These are phyloP conservation scores for Digitonthophagus gazella DNA, from an alignment of 2,888 invertebrate genomes.

Conservation along the genomic window DNA sequence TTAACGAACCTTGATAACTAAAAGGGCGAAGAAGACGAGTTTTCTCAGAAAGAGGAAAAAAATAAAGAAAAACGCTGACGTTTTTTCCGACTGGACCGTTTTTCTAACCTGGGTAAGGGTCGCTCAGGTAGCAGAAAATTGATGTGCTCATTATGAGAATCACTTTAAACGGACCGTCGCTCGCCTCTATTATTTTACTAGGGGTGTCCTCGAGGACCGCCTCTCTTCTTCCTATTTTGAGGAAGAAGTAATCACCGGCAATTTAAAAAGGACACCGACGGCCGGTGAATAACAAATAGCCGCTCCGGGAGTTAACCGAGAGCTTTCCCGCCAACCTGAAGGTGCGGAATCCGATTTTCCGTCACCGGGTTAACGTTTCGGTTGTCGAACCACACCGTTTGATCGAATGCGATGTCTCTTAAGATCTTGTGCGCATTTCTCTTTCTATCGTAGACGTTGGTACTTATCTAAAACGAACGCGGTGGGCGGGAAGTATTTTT, in stretches of 20 bases:
- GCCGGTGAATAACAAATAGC: not conserved
- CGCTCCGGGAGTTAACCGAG: not conserved
- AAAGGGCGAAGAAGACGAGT: not conserved
- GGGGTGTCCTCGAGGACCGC: not conserved
- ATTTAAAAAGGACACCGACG: not conserved
- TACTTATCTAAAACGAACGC: not conserved
- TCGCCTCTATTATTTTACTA: not conserved
- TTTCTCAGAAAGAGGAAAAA: not conserved
- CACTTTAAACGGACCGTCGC: not conserved
- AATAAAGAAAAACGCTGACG: not conserved
- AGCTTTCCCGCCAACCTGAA: not conserved
- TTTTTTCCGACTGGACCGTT: not conserved
- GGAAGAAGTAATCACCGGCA: not conserved
- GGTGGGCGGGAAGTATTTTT: not conserved
- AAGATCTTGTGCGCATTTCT: not conserved
- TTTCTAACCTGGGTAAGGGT: not conserved
- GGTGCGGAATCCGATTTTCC: not conserved
- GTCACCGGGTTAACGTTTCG: not conserved
- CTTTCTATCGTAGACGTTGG: not conserved
- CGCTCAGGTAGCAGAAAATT: not conserved
- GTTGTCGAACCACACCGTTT: not conserved
- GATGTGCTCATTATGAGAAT: not conserved
- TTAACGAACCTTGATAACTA: not conserved
- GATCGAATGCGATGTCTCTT: not conserved
- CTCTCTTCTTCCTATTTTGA: not conserved